phyloP scores from a whole-genome alignment of 2,113 vertebrate species.

The Empidonax traillii region DNA sequence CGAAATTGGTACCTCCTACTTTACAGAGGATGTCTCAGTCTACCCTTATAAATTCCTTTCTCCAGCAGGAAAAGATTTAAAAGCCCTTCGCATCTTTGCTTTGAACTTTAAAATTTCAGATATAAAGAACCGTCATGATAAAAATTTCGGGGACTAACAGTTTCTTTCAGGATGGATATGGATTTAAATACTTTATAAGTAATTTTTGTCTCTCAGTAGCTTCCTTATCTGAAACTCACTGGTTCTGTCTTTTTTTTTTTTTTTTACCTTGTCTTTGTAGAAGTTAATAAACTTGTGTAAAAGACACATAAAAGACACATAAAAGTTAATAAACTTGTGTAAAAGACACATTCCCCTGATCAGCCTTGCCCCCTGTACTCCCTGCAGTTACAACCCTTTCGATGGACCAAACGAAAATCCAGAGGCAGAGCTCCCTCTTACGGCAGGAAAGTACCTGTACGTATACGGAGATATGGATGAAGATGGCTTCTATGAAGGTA shows the following conservation, averaged over 20 bases:
- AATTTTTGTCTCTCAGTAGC: not conserved
- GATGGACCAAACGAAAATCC: slow-evolving; percentile 98
- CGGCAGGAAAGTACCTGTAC: slow-evolving; percentile 96
- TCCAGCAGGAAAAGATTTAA: not conserved
- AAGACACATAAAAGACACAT: not conserved
- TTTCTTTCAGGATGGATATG: not conserved
- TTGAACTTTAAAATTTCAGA: not conserved
- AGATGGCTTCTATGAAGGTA: slow-evolving; percentile 98
- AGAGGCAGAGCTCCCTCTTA: slow-evolving; percentile 95
- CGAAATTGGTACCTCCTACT: not conserved
- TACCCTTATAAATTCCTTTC: not conserved
- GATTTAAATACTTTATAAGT: not conserved
- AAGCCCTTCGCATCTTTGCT: not conserved
- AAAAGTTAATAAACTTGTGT: not conserved
- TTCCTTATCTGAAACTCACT: not conserved
- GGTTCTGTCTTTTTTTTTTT: not conserved
- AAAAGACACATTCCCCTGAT: not conserved
- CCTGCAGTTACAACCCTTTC: slow-evolving; percentile 92
- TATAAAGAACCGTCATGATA: not conserved
- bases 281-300: not conserved
- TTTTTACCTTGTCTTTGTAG: not conserved
- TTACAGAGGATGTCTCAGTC: accelerated
- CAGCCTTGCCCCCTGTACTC: not conserved
- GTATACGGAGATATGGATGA: slow-evolving; percentile 98
- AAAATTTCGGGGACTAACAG: not conserved